Evolutionary conservation across 2,113 vertebrate species (phyloP).

Genomic region (Zosterops borbonicus): DNA sequence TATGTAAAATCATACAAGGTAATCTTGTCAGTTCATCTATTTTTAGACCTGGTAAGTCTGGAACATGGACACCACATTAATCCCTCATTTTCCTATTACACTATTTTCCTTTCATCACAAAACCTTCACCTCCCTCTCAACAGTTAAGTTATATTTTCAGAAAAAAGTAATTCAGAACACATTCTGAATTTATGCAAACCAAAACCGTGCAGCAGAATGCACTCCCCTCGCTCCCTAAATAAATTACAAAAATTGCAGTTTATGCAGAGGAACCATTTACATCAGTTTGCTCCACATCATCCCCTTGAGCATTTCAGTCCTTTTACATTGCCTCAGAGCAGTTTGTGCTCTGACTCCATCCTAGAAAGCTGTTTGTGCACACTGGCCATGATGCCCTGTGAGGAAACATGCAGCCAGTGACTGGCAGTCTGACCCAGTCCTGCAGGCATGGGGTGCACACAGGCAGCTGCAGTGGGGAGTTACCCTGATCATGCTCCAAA

Average conservation of each 20-base stretch:
- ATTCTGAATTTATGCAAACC: neutral
- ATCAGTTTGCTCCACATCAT: neutral
- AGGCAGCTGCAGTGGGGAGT: fast-evolving
- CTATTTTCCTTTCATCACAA: neutral
- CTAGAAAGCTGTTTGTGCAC: neutral
- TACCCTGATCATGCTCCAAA: neutral
- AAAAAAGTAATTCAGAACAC: neutral
- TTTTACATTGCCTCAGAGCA: neutral
- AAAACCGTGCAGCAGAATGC: neutral
- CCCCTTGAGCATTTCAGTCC: neutral
- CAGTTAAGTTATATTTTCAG: neutral
- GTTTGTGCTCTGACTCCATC: neutral
- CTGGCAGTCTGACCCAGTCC: neutral
- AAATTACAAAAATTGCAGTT: neutral
- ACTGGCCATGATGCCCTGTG: fast-evolving
- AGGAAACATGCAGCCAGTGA: fast-evolving
- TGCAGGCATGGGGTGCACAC: fast-evolving
- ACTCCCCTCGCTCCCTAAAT: neutral
- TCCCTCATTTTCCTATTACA: slow-evolving; percentile 1
- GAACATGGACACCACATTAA: slow-evolving; percentile 5
- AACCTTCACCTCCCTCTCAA: neutral
- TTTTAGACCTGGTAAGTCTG: slow-evolving; percentile 21
- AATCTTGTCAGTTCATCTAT: slow-evolving; percentile 54
- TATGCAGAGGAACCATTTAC: neutral
- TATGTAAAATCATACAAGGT: slow-evolving; percentile 60